phyloP scores from a whole-genome alignment of 2,797 vertebrate species.

The Mormyrops boulengeri region DNA sequence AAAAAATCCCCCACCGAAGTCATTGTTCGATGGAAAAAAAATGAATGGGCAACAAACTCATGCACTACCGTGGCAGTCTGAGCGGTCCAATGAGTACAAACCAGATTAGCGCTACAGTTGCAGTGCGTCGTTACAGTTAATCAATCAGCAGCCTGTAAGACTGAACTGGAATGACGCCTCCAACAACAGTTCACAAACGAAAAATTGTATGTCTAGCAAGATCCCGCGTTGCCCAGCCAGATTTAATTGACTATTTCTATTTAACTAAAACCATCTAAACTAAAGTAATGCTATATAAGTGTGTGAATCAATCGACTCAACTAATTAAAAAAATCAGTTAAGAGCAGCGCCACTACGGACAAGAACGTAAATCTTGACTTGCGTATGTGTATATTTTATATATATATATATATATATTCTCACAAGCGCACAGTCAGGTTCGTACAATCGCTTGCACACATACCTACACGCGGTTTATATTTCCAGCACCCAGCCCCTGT shows the following conservation, averaged over 20 bases:
- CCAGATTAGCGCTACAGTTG: neutral
- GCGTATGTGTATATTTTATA: neutral
- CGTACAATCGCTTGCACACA: slow-evolving; percentile 36
- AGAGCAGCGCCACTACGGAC: slow-evolving; percentile 23
- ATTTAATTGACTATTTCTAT: neutral
- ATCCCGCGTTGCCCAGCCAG: neutral
- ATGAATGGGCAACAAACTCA: neutral
- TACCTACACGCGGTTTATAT: slow-evolving; percentile 44
- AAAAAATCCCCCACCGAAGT: neutral
- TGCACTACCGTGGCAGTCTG: neutral
- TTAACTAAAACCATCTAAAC: neutral
- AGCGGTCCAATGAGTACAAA: neutral
- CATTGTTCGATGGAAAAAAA: neutral
- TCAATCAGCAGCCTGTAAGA: neutral
- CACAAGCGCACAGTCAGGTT: slow-evolving; percentile 46
- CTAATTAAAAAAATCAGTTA: slow-evolving; percentile 28
- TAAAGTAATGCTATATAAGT: neutral
- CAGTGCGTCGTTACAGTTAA: neutral
- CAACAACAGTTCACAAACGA: neutral
- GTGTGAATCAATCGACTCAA: slow-evolving; percentile 23
- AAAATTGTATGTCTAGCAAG: neutral
- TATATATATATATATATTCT: slow-evolving; percentile 32
- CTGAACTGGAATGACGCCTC: neutral
- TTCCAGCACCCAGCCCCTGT: slow-evolving; percentile 55
- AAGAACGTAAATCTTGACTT: neutral